Percentiles rank a stretch among this genome's conserved stretches.
phyloP scores from a whole-genome alignment of 1,140 invertebrate species.

The Popillia japonica region DNA sequence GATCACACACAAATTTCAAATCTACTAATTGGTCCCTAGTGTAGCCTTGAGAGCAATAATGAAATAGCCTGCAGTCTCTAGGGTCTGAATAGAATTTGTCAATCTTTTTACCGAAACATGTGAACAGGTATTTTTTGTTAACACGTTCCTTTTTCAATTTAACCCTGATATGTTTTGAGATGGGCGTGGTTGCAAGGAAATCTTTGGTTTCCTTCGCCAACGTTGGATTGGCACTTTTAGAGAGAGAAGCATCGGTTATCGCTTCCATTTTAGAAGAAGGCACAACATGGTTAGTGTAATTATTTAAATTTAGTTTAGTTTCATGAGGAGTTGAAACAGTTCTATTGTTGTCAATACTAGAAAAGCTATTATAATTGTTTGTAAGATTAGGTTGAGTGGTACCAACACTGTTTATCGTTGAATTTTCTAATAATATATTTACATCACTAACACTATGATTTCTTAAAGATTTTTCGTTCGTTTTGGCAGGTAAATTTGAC shows the following conservation, averaged over 20 bases:
- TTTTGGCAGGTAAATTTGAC: not conserved
- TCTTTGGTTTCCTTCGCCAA: conserved; percentile 48
- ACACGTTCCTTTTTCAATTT: conserved; percentile 44
- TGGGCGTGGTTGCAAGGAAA: conserved; percentile 52
- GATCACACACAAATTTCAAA: conserved; percentile 69
- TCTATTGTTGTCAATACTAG: not conserved
- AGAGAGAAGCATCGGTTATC: conserved; percentile 52
- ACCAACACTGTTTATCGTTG: not conserved
- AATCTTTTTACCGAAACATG: conserved; percentile 65
- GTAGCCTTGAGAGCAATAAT: conserved; percentile 69
- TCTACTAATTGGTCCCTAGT: conserved; percentile 66
- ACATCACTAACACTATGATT: conserved; percentile 16
- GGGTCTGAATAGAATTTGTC: conserved; percentile 68
- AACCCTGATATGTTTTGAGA: conserved; percentile 45
- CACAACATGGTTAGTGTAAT: not conserved
- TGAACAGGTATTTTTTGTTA: conserved; percentile 59
- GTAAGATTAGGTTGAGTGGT: not conserved
- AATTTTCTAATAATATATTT: not conserved
- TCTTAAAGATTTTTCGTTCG: not conserved
- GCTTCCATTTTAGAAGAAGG: conserved; percentile 1
- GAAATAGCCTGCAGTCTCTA: conserved; percentile 68
- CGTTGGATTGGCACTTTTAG: conserved; percentile 56
- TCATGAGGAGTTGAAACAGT: not conserved
- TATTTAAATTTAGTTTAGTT: not conserved
- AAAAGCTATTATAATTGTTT: not conserved